Conservation (phyloP, 2,888 invertebrate genomes). For the Ophion ventricosus region DNA sequence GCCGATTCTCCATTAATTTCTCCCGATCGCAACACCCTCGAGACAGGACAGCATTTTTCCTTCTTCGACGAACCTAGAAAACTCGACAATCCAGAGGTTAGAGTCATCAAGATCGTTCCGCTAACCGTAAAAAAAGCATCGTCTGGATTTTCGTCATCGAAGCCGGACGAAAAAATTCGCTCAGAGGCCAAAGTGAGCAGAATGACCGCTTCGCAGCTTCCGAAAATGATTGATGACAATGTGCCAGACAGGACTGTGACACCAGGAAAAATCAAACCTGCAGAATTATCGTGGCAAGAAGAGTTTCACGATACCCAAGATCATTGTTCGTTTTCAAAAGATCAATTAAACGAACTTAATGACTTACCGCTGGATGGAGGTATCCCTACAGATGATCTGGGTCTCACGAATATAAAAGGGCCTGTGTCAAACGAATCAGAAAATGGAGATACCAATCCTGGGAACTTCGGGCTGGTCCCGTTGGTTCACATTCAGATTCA, state of each 20-base stretch:
- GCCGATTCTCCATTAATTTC: not conserved
- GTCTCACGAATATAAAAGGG: conserved; percentile 48
- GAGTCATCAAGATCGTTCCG: conserved; percentile 62
- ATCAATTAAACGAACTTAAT: not conserved
- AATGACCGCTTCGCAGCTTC: conserved; percentile 56
- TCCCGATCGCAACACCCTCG: not conserved
- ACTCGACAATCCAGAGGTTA: conserved; percentile 38
- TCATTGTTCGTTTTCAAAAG: not conserved
- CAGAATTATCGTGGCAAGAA: conserved; percentile 32
- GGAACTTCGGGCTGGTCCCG: conserved; percentile 47
- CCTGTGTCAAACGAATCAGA: conserved; percentile 7
- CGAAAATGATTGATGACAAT: conserved; percentile 41
- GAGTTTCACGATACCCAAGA: not conserved
- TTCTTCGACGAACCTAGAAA: not conserved
- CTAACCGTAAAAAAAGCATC: conserved; percentile 23
- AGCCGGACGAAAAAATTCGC: not conserved
- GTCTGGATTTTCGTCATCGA: not conserved
- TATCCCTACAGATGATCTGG: conserved; percentile 33
- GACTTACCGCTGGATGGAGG: not conserved
- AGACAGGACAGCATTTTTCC: not conserved
- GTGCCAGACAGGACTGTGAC: conserved; percentile 13
- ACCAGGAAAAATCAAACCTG: conserved; percentile 55
- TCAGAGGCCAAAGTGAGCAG: conserved; percentile 23
- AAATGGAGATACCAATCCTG: not conserved
- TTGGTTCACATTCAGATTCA: conserved; percentile 56